phyloP scores from a whole-genome alignment of 2,888 invertebrate genomes.

The Notodonta dromedarius region DNA sequence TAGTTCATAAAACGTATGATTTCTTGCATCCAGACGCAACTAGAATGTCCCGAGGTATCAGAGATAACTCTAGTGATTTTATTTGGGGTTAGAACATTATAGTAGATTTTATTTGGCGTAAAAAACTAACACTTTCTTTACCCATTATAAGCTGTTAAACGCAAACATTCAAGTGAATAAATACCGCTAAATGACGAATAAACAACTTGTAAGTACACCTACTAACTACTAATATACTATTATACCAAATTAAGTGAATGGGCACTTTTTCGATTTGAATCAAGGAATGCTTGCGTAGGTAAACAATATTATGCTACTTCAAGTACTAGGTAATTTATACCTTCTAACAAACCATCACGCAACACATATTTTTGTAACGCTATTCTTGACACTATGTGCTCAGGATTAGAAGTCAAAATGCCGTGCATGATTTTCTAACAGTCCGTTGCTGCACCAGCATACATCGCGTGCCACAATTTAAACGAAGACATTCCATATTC shows the following conservation, averaged over 20 bases:
- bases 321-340: constrained; percentile 19
- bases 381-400: constrained; percentile 16
- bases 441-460: constrained; percentile 16
- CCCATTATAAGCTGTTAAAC: no score
- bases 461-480: constrained; percentile 36
- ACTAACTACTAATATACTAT: constrained; percentile 1
- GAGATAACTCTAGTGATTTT: no score
- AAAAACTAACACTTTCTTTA: no score
- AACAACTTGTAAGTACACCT: constrained; percentile 12
- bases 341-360: constrained; percentile 19
- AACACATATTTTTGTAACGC: constrained; percentile 8
- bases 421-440: constrained; percentile 12
- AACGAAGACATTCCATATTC: constrained; percentile 36
- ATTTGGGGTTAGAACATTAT: neutral
- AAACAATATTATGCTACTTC: constrained; percentile 38
- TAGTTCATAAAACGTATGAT: constrained; percentile 39
- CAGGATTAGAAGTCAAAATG: constrained; percentile 21
- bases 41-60: neutral
- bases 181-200: constrained; percentile 13
- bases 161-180: neutral
- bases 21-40: constrained; percentile 16
- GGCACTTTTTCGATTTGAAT: constrained; percentile 28
- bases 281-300: constrained; percentile 29
- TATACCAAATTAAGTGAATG: constrained; percentile 21
- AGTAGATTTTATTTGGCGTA: neutral